Evolutionary conservation across 2,113 vertebrate species (phyloP), one percentile per base, ranked within the genome.

Genomic region (Artemisiospiza belli): DNA sequence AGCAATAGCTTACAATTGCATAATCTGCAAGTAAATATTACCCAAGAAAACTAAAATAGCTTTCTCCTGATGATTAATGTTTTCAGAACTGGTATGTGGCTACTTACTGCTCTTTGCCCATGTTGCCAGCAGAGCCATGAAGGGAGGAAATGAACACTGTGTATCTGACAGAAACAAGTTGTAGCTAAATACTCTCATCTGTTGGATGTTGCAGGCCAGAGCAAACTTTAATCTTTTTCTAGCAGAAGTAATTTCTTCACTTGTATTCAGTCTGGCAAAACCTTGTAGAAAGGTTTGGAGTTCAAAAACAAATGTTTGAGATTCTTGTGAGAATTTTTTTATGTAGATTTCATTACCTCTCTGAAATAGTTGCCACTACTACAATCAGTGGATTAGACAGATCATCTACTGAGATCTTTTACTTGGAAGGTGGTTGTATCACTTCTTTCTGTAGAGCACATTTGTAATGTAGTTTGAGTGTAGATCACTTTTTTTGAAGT

Each of bases 111-210:
- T 58, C 8, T 59, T 85, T 58, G 35, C 64, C 54, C 5, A 17
- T 77, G 46, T 72, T 76, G 83, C 63, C 55, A 55, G 21, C 39
- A 39, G 72, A 88, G n/a, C 49, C 39, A 12, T 49, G 75, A 57
- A 67, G 76, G 52, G 68, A 74, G 58, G 55, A 88, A 92, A 69
- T 35, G 19, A 83, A 30, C 39, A 3, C 15, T 35, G 15, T 75
- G 59, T 82, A n/a, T 74, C 76, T 81, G 64, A 83, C 86, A 88
- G 66, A 91, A 90, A n/a, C 35, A 84, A 91, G 33, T 61, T 84
- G 66, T 57, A 84, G 73, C 54, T 83, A 63, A 93, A n/a, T 81
- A 10, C 7, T 84, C 20, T 66, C 30, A 14, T 77, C 15, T 87
- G 35, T n/a, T 76, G n/a, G 5, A 7, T 66, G 25, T 69, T 94